phyloP scores from a whole-genome alignment of 2,888 invertebrate genomes.

The Endomychus coccineus region DNA sequence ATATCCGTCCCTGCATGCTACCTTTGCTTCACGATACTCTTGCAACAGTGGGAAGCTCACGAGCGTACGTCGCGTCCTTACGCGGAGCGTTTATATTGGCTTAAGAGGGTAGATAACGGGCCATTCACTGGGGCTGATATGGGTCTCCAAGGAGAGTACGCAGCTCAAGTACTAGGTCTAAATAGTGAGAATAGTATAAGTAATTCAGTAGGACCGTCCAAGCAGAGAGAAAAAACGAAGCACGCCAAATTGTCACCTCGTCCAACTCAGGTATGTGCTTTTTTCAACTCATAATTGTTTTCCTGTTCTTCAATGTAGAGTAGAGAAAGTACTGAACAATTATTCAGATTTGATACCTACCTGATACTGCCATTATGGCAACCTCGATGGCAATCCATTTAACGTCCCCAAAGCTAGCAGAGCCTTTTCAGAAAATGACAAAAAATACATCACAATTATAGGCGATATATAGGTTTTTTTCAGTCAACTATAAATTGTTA shows the following conservation, averaged over 20 bases:
- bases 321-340: no score
- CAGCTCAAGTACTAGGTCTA: constrained; percentile 77
- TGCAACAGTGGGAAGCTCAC: constrained; percentile 88
- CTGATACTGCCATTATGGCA: no score
- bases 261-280: constrained; percentile 33
- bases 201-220: constrained; percentile 30
- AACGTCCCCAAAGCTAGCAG: no score
- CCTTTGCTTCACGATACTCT: constrained; percentile 77
- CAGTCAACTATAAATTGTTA: no score
- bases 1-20: constrained; percentile 66
- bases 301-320: no score
- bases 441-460: no score
- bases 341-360: no score
- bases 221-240: constrained; percentile 29
- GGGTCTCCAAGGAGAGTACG: constrained; percentile 80
- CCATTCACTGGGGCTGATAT: constrained; percentile 85
- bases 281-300: no score
- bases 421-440: no score
- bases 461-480: no score
- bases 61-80: constrained; percentile 73
- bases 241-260: constrained; percentile 32
- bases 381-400: no score
- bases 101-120: constrained; percentile 86
- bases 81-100: constrained; percentile 82
- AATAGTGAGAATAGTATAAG: constrained; percentile 48